Conservation (phyloP, 2,113 vertebrate species). For the Vidua chalybeata region DNA sequence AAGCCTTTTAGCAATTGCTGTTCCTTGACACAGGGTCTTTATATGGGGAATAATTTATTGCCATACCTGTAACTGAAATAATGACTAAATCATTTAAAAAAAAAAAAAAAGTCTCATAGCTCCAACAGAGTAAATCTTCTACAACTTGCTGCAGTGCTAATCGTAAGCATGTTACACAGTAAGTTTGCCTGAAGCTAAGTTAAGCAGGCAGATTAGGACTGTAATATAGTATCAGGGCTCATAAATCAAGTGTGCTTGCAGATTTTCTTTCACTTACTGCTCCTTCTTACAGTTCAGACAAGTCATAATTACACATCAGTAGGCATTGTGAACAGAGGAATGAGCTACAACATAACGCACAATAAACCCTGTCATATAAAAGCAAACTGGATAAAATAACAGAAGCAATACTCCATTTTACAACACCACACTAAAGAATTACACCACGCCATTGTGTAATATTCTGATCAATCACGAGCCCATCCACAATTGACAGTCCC, state of each 20-base stretch:
- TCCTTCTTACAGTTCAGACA: slow-evolving; percentile 90
- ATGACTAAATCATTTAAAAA: slow-evolving; percentile 69
- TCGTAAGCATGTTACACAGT: slow-evolving; percentile 79
- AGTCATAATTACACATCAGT: slow-evolving; percentile 96
- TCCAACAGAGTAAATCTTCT: slow-evolving; percentile 78
- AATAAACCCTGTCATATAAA: slow-evolving; percentile 96
- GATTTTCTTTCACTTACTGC: slow-evolving; percentile 86
- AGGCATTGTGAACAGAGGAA: slow-evolving; percentile 85
- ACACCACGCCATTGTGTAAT: slow-evolving; percentile 80
- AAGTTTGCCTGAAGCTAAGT: slow-evolving; percentile 83
- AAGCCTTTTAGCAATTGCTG: slow-evolving; percentile 58
- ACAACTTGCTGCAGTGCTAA: slow-evolving; percentile 78
- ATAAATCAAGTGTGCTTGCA: slow-evolving; percentile 91
- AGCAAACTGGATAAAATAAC: slow-evolving; percentile 93
- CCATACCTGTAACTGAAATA: slow-evolving; percentile 77
- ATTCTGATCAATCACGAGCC: slow-evolving; percentile 84
- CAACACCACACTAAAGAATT: slow-evolving; percentile 85
- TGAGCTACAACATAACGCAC: slow-evolving; percentile 91
- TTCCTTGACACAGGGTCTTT: slow-evolving; percentile 67
- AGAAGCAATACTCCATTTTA: slow-evolving; percentile 87
- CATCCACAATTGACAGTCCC: slow-evolving; percentile 79
- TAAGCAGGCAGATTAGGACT: slow-evolving; percentile 87
- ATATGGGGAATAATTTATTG: slow-evolving; percentile 72
- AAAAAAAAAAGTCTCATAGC: slow-evolving; percentile 60
- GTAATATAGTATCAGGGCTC: slow-evolving; percentile 82